Evolutionary conservation across 2,888 invertebrate genomes (phyloP).

Genomic region (Enchytraeus crypticus): DNA sequence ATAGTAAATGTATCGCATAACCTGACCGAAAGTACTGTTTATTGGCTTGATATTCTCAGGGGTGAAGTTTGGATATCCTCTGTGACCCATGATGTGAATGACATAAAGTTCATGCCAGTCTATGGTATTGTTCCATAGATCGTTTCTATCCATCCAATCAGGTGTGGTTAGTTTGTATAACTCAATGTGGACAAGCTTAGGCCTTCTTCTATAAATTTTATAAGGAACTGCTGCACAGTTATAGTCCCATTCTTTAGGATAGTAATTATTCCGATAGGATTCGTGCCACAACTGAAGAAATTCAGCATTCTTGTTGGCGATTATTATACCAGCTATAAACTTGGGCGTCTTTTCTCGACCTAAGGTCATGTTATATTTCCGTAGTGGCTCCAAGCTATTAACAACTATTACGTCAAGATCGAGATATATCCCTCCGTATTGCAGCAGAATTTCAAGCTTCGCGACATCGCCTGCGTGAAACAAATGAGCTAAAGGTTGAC

Average conservation of each 20-base stretch:
- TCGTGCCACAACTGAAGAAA: conserved; percentile 20
- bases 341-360: conserved; percentile 25
- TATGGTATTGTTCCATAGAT: conserved; percentile 20
- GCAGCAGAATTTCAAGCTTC: too few relatives aligned
- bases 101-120: conserved; percentile 22
- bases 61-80: conserved; percentile 8
- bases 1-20: too few relatives aligned
- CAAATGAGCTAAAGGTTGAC: conserved; percentile 14
- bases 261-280: conserved; percentile 23
- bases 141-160: conserved; percentile 20
- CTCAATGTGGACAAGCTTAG: conserved; percentile 22
- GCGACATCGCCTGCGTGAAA: conserved; percentile 24
- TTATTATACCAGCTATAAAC: conserved; percentile 24
- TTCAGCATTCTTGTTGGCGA: conserved; percentile 17
- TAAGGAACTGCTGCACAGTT: conserved; percentile 24
- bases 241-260: conserved; percentile 24
- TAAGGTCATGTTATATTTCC: conserved; percentile 19
- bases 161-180: conserved; percentile 19
- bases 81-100: conserved; percentile 22
- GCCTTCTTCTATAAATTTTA: conserved; percentile 17
- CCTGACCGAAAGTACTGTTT: conserved; percentile 22
- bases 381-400: conserved; percentile 21
- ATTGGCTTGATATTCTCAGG: conserved; percentile 18
- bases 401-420: conserved; percentile 28
- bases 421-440: conserved; percentile 28